Base-by-base conservation (phyloP, 2,113 vertebrate genomes). In the Montifringilla adamsi region DNA sequence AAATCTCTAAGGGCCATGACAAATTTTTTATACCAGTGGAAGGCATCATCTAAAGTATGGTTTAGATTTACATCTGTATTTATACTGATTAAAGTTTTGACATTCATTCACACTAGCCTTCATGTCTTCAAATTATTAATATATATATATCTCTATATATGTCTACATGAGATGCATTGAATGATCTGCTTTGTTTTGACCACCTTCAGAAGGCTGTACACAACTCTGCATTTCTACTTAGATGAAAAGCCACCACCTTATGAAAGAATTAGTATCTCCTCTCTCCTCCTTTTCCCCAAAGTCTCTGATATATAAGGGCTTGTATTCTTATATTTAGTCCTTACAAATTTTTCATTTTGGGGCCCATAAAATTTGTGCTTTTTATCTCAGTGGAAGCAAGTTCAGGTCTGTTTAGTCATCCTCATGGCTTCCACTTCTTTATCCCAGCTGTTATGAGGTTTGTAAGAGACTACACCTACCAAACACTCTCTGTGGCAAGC, bases 361-460 rank as follows among this genome's bases (percentile, higher is more conserved):
- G 35, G 33, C 56, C 43, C 20, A 15, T 59, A 76, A 87, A 67
- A 62, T 62, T 30, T 43, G 21, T 52, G 28, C 56, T 41, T 28
- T 69, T 88, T 50, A 50, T 68, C 87, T 87, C 56, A 87, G 52
- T 49, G 39, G 47, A 85, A 74, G 50, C n/a, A 80, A 37, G 46
- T 84, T 55, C 37, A 77, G 24, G 41, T 59, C 35, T 77, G 62
- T 83, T 91, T 75, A 69, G 35, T 78, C 56, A 69, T 64, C 11
- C 43, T 80, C 24, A 8, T 28, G 60, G n/a, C 30, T 81, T 67
- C 24, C 43, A 84, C 31, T 72, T 64, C 28, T 93, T 89, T 59
- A 63, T 58, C 77, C 74, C 78, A 91, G 92, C 73, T 96, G 74
- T 79, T 85, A 67, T 41, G 76, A 67, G 30, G 70, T 80, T 95